phyloP scores from a whole-genome alignment of 2,797 vertebrate genomes.

The Phrynocephalus guinanensis region DNA sequence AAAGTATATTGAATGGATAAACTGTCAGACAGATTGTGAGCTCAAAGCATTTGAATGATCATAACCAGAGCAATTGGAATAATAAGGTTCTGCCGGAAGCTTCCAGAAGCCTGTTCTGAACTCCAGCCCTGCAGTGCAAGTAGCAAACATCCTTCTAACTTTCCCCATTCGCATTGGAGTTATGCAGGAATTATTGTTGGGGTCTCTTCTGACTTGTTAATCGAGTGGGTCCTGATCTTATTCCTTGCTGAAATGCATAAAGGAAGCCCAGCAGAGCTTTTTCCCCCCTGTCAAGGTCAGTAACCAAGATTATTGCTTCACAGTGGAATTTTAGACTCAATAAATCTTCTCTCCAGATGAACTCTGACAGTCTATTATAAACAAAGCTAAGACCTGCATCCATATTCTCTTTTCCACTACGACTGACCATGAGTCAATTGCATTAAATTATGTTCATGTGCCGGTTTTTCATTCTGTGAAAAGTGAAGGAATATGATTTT shows the following conservation, averaged over 20 bases:
- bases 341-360: constrained; percentile 28
- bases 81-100: constrained; percentile 28
- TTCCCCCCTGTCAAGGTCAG: constrained; percentile 14
- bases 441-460: constrained; percentile 28
- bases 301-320: constrained; percentile 37
- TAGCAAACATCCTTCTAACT: constrained; percentile 4
- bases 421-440: constrained; percentile 32
- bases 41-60: constrained; percentile 31
- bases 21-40: constrained; percentile 34
- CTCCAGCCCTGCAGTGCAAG: not conserved
- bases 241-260: not conserved
- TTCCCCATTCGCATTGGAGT: not conserved
- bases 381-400: constrained; percentile 39
- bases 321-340: constrained; percentile 4
- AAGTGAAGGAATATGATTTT: constrained; percentile 11
- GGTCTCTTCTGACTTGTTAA: constrained; percentile 27
- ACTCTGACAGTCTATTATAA: constrained; percentile 49
- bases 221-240: constrained; percentile 7
- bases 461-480: constrained; percentile 24
- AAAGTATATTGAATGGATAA: constrained; percentile 32
- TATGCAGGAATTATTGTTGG: not conserved
- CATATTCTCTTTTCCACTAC: constrained; percentile 11
- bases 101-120: not conserved
- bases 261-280: constrained; percentile 12
- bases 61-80: constrained; percentile 25